Evolutionary conservation across 2,888 invertebrate species (phyloP).

Genomic region (Ctena decussata): DNA sequence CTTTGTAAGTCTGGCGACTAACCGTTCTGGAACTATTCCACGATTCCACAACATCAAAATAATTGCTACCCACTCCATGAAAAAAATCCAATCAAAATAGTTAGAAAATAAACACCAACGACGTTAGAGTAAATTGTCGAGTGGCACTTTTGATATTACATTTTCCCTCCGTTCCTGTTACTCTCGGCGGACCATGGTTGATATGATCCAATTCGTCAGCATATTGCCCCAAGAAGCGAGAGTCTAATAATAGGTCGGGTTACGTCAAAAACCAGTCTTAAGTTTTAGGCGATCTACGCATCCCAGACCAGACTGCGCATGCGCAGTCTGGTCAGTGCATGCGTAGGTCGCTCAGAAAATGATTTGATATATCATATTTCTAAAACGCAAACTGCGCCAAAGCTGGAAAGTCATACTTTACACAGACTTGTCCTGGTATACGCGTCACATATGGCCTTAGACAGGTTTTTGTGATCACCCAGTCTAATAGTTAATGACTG

Average conservation of each 20-base stretch:
- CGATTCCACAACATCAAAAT: neutral
- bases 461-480: too few relatives aligned
- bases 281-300: too few relatives aligned
- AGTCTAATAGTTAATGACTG: neutral
- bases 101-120: constrained; percentile 1
- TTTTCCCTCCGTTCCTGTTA: neutral
- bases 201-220: constrained; percentile 11
- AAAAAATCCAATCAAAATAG: constrained; percentile 7
- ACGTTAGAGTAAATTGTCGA: neutral
- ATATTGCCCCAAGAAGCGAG: neutral
- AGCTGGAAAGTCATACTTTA: too few relatives aligned
- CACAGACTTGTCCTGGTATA: too few relatives aligned
- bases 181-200: neutral
- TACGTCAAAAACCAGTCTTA: too few relatives aligned
- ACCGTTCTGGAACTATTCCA: neutral
- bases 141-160: constrained; percentile 16
- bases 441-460: too few relatives aligned
- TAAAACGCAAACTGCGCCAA: too few relatives aligned
- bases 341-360: too few relatives aligned
- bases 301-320: too few relatives aligned
- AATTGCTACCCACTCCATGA: neutral
- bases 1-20: neutral
- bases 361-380: too few relatives aligned
- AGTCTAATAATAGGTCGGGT: too few relatives aligned
- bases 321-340: too few relatives aligned